phyloP scores from a whole-genome alignment of 2,113 vertebrate species.

The Hemiscyllium ocellatum region DNA sequence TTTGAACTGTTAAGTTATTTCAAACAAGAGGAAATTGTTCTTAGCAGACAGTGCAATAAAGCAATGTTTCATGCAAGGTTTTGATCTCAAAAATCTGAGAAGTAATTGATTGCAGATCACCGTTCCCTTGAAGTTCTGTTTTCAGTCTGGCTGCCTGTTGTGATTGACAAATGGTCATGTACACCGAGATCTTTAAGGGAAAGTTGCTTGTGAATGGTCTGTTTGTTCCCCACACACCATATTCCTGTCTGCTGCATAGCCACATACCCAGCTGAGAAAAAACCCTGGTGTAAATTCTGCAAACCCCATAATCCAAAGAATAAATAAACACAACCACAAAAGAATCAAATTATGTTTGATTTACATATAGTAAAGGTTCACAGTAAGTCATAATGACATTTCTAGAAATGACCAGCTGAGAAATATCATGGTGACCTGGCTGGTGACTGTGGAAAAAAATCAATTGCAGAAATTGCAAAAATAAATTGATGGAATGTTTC shows the following conservation, averaged over 20 bases:
- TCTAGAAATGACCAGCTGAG: not conserved
- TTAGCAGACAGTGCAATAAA: not conserved
- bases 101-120: not conserved
- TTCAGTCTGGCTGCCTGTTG: not conserved
- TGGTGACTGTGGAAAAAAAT: not conserved
- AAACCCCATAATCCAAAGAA: not conserved
- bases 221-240: not conserved
- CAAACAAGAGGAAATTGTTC: not conserved
- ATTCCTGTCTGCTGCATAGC: not conserved
- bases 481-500: too few species aligned
- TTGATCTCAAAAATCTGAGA: too few species aligned
- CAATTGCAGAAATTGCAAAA: not conserved
- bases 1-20: not conserved
- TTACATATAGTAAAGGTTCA: not conserved
- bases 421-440: not conserved
- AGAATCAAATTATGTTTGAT: not conserved
- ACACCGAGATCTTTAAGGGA: not conserved
- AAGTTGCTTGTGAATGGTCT: not conserved
- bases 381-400: not conserved
- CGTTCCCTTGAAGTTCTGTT: not conserved
- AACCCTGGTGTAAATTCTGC: not conserved
- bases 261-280: not conserved
- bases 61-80: not conserved
- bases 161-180: not conserved
- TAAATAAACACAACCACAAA: not conserved